Base-by-base conservation (phyloP, 2,113 vertebrate species). In the Grus americana region DNA sequence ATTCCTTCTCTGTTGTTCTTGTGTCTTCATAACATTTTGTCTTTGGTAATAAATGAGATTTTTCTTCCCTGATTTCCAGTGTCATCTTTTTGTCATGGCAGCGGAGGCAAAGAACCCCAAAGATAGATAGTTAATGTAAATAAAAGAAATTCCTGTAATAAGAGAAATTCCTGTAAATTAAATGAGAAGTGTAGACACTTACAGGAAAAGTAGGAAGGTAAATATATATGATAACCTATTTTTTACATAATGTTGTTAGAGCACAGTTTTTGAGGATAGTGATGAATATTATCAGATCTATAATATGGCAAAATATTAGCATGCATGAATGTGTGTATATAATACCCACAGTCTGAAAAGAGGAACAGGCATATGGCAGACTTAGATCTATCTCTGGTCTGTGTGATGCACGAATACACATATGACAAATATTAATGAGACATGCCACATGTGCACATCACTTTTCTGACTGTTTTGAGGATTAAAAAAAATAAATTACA, bases 351-450 rank as follows among this genome's bases (percentile, higher is more conserved):
- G 44, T 46, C 42, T 73, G 82, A 47, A 68, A 86, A 66, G 74
- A 72, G 40, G 75, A 81, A 17, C 36, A 54, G 78, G 40, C 91
- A 85, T 93, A 91, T 89, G 93, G 86, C 61, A 63, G 54, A 66
- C 52, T 88, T 80, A 87, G 80, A 30, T 85, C 57, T 68, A 0
- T 62, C 57, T 66, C 46, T 57, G 18, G 42, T 79, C 58, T 88
- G 44, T 70, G 75, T 79, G 52, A 91, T 94, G 92, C 89, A 95
- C 1, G 70, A 91, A 85, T 93, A 93, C 79, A 86, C 84, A 80
- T 30, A 79, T 95, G 92, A 97, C 55, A 86, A 88, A 78, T 85
- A 92, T 82, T 94, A 95, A 90, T 94, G 84, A 91, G 90, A 96
- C 86, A 1, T 92, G 81, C 89, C 90, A 90, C 94, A 88, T 96